These are phyloP conservation scores for Tuta absoluta DNA, from an alignment of 2,888 invertebrate genomes.

Conservation along the genomic window DNA sequence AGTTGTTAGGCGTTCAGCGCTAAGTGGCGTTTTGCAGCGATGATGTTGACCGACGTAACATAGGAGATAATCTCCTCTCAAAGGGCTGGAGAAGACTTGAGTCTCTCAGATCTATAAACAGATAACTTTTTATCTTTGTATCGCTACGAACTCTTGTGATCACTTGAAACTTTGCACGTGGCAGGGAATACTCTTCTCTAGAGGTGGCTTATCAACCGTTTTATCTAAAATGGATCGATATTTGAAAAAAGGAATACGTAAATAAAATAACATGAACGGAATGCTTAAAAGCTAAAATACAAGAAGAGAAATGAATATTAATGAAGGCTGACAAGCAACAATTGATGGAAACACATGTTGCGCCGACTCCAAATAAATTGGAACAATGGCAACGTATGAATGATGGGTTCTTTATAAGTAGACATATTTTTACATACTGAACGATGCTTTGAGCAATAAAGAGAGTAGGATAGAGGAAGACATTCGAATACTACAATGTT, in stretches of 20 bases:
- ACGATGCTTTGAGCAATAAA: background rate
- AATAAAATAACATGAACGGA: background rate
- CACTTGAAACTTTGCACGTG: background rate
- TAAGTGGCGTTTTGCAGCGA: background rate
- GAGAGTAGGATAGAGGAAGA: background rate
- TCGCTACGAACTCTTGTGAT: background rate
- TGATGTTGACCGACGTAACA: background rate
- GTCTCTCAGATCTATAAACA: background rate
- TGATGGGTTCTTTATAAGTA: background rate
- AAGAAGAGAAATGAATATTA: slow-evolving; percentile 1
- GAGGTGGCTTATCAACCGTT: background rate
- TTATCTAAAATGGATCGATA: background rate
- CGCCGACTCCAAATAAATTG: background rate
- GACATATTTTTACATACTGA: background rate
- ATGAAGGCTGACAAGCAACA: slow-evolving; percentile 6
- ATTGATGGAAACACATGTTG: slow-evolving; percentile 6
- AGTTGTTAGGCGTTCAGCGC: background rate
- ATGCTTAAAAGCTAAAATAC: background rate
- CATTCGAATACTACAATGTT: background rate
- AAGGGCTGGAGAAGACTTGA: background rate
- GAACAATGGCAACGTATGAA: background rate
- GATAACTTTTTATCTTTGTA: background rate
- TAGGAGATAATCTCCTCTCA: slow-evolving; percentile 1
- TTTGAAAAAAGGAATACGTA: background rate
- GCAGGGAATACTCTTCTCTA: too few relatives aligned